Base-by-base conservation (phyloP, 2,113 vertebrate species). In the Prietella phreatophila region DNA sequence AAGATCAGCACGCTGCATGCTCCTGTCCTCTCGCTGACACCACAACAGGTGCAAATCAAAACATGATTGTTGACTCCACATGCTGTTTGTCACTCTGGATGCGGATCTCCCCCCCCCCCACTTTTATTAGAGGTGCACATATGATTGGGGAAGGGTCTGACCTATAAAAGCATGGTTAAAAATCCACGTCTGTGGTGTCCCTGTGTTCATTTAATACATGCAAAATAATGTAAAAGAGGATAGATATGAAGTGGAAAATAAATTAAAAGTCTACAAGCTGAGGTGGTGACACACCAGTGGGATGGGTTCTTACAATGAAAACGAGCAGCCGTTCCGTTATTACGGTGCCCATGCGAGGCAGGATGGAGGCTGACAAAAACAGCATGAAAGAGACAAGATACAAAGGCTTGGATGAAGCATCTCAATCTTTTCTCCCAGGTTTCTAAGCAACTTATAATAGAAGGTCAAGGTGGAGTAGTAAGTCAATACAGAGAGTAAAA, bases 361-460 rank as follows among this genome's bases (percentile, higher is more conserved):
- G 75, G 83, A 60, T 79, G n/a, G 84, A 87, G 67, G 47, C 69
- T 27, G 71, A 89, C 83, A 83, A 89, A 87, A 86, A 76, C 56
- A 73, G 33, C 84, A 86, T 83, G 60, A 84, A 90, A 90, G 78
- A 86, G 78, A 83, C 53, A 69, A 84, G 69, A 81, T 88, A 96
- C 95, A 96, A 97, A 96, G 95, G 95, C 93, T 88, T 91, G 95
- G 93, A 95, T 96, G 93, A 94, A 92, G 92, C 92, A 92, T 89
- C 91, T 89, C 92, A 87, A 90, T 90, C 94, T 95, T 93, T 95
- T 97, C 90, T 93, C 96, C 93, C 92, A 95, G 96, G 98, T 99
- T 97, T 97, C 97, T 94, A 97, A 96, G 97, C 97, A 98, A 98
- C 96, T 98, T 97, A 97, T 95, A 98, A 98, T 97, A 96, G 97